Evolutionary conservation across 64 coral and sea anemone genomes (phyloP).

Genomic region (Cladopsammia gracilis): DNA sequence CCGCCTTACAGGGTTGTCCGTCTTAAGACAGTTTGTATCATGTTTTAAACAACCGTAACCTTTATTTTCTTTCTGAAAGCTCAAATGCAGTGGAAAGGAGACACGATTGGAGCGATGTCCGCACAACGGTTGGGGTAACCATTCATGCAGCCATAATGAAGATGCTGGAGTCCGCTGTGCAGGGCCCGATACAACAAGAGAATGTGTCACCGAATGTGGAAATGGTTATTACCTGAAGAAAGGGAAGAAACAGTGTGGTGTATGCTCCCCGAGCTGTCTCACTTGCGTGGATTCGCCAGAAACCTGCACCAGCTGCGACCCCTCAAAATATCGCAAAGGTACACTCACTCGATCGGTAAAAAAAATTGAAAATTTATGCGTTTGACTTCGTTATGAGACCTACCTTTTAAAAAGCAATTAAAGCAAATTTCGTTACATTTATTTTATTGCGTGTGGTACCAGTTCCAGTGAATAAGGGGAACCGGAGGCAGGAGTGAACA

Average conservation of each 20-base stretch:
- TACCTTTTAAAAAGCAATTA: too few species aligned
- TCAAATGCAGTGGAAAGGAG: conserved; percentile 68
- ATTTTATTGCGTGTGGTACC: too few species aligned
- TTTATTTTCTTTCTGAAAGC: background rate
- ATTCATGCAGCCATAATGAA: conserved; percentile 87
- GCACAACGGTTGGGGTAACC: conserved; percentile 81
- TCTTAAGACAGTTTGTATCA: too few species aligned
- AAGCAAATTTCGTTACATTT: too few species aligned
- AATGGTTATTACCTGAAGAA: conserved; percentile 66
- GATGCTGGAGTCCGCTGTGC: conserved; percentile 84
- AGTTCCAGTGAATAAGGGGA: too few species aligned
- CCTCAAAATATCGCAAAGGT: conserved; percentile 75
- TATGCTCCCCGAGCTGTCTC: conserved; percentile 69
- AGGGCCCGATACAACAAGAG: conserved; percentile 80
- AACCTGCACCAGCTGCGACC: conserved; percentile 71
- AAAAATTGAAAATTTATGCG: too few species aligned
- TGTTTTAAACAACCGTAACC: too few species aligned
- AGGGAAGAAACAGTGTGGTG: conserved; percentile 32
- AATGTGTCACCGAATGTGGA: conserved; percentile 68
- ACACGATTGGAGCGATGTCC: conserved; percentile 58
- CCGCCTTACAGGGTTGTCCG: too few species aligned
- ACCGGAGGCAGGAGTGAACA: too few species aligned
- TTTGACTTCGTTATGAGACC: too few species aligned
- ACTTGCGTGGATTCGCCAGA: conserved; percentile 63
- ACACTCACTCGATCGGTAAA: background rate